Conservation (phyloP, 2,797 vertebrate genomes). For the Acestrorhynchus altus region DNA sequence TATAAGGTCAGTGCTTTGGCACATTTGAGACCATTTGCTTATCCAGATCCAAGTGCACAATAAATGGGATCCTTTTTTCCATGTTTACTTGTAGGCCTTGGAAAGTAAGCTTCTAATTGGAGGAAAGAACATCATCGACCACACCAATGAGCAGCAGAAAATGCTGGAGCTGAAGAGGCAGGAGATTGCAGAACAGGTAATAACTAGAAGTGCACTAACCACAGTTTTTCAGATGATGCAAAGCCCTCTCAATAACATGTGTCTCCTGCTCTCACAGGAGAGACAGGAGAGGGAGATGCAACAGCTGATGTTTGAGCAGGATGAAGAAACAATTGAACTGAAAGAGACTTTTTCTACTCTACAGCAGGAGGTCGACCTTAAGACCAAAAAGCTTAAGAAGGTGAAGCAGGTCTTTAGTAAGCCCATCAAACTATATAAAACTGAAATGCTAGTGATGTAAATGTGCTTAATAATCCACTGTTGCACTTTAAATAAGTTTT, state of each 20-base stretch:
- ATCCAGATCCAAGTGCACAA: background rate
- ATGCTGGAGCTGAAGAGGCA: slow-evolving; percentile 92
- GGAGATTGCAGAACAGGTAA: slow-evolving; percentile 93
- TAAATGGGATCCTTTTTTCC: slow-evolving; percentile 7
- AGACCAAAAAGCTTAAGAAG: slow-evolving; percentile 97
- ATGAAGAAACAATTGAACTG: slow-evolving; percentile 94
- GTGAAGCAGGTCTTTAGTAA: slow-evolving; percentile 66
- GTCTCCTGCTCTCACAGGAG: slow-evolving; percentile 76
- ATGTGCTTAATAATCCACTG: no score
- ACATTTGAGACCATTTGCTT: background rate
- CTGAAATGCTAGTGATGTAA: background rate
- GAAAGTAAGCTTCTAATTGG: slow-evolving; percentile 96
- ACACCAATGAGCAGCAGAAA: slow-evolving; percentile 97
- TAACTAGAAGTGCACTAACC: slow-evolving; percentile 9
- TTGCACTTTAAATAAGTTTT: no score
- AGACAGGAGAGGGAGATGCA: slow-evolving; percentile 91
- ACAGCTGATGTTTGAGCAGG: slow-evolving; percentile 91
- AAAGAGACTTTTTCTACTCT: slow-evolving; percentile 91
- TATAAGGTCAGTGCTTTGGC: slow-evolving; percentile 84
- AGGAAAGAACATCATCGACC: slow-evolving; percentile 94
- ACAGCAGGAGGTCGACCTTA: slow-evolving; percentile 97
- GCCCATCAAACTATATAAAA: background rate
- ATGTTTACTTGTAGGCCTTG: slow-evolving; percentile 82
- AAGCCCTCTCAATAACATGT: slow-evolving; percentile 3
- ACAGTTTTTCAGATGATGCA: background rate